phyloP scores from a whole-genome alignment of 2,888 invertebrate species.

The Melolontha melolontha region DNA sequence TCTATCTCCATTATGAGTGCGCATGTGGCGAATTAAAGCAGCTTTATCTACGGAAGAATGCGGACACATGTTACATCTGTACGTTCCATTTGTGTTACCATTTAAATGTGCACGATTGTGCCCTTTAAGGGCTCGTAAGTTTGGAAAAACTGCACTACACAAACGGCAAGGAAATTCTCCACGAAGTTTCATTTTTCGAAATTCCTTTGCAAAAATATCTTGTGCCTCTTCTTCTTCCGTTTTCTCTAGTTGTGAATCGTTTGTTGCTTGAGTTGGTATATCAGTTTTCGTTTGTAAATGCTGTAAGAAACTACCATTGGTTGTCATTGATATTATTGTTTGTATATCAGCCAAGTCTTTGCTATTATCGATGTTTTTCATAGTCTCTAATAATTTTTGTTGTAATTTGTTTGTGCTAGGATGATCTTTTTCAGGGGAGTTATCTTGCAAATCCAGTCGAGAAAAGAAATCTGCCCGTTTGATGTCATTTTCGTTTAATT shows the following conservation, averaged over 20 bases:
- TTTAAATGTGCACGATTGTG: conserved; percentile 89
- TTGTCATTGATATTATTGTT: conserved; percentile 84
- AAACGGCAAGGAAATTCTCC: conserved; percentile 92
- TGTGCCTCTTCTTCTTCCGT: conserved; percentile 78
- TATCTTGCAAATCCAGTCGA: conserved; percentile 81
- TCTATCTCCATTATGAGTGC: conserved; percentile 94
- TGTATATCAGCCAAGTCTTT: conserved; percentile 89
- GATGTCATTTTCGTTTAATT: conserved; percentile 70
- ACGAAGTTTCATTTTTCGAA: conserved; percentile 88
- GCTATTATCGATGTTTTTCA: conserved; percentile 66
- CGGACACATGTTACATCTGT: conserved; percentile 93
- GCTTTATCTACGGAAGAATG: conserved; percentile 92
- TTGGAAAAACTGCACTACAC: conserved; percentile 90
- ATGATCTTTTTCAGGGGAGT: conserved; percentile 64
- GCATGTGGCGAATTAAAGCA: conserved; percentile 90
- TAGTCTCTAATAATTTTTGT: conserved; percentile 55
- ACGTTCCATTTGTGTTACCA: conserved; percentile 81
- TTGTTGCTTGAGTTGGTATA: conserved; percentile 40
- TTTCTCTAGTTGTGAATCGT: conserved; percentile 52
- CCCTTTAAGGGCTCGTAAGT: conserved; percentile 89
- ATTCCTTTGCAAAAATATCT: conserved; percentile 86
- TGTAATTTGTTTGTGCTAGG: conserved; percentile 53
- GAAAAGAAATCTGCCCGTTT: conserved; percentile 85
- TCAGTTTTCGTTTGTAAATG: conserved; percentile 68
- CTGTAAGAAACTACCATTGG: conserved; percentile 75